Base-by-base conservation (phyloP, 2,888 invertebrate species). In the Tachina fera region DNA sequence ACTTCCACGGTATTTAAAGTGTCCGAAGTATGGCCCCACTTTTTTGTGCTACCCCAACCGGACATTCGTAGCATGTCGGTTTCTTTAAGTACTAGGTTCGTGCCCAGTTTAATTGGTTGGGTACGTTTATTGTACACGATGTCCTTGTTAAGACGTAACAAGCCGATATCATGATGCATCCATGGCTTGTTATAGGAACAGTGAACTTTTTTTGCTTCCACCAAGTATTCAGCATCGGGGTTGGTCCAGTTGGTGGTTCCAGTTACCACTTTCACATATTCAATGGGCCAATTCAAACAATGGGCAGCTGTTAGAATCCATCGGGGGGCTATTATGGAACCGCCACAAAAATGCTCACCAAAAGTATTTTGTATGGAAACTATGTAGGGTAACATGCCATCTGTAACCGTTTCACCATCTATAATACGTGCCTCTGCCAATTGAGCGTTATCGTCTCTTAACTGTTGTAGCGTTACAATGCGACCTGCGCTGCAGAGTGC, bases 91-190 rank as follows among this genome's bases (percentile, higher is more conserved):
- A 93, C 93, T 0, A 94, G 93, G 22, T 93, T 93, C 41, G 91
- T 90, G 22, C 95, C 95, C 84, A 96, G 88, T 76, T 93, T 92
- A 0, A 96, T 91, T 2, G 95, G 93, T 63, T 94, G 93, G 0
- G 95, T 94, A 0, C 89, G 89, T 0, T 93, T 91, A 68, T 94
- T 92, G 78, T 94, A 94, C 11, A 91, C 91, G 9, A 96, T 94
- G 58, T 94, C 94, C 4, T 92, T 89, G 10, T 93, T 92, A 9
- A 96, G 93, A 88, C 94, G 94, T 1, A 96, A 89, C 0, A 96
- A 91, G 0, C 95, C 96, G 81, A 96, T 95, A 88, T 96, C 96
- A 89, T 96, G 94, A 67, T 92, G 91, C 72, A 72, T 72, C 72
- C 72, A 72, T 0, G 72, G 92, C 8, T 89, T 86, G 63, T 92